Base-by-base conservation (phyloP, 2,797 vertebrate genomes). In the Psittacula echo region DNA sequence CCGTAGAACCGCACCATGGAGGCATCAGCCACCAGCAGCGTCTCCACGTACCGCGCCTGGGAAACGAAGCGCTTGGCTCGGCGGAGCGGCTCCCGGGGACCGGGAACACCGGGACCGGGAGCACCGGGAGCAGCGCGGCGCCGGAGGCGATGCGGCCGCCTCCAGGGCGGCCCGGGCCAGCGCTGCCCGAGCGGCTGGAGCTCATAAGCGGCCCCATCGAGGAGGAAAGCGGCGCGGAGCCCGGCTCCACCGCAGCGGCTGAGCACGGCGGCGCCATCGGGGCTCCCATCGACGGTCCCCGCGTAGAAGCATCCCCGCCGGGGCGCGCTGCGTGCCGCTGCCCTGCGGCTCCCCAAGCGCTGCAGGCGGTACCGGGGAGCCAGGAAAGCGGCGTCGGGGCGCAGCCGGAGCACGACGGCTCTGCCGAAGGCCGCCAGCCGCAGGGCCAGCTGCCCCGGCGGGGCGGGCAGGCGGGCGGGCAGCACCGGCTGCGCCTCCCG, bases 1-100 rank as follows among this genome's bases (percentile, higher is more conserved):
- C 99, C 99, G 80, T 99, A 99, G 98, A 99, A 99, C 21, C 97
- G 97, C 72, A 98, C 98, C 99, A 99, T 99, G 93, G 98, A 98
- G 7, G 98, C 96, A 56, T 99, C 99, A 0, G 99, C 99, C 47
- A 99, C 99, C 85, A 99, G 98, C 97, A 99, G 96, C 15, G 99
- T 99, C 97, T 99, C 99, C 97, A 99, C 98, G 94, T 98, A 99
- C 24, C 99, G 98, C n/a, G 99, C 98, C 95, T 98, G 98, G 3
- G 99, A 99, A 37, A 99, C 98, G 95, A 99, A 99, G 11, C 98
- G 98, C 85, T 95, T 96, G 97, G 97, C 56, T 27, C 96, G 91
- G 41, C 77, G 76, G 3, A 34, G 92, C 94, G 79, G 56, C n/a
- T 58, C n/a, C 50, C 22, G 53, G 23, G 87, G 30, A 4, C 32